Conservation (phyloP, 2,113 vertebrate genomes). For the Sorex fumeus region DNA sequence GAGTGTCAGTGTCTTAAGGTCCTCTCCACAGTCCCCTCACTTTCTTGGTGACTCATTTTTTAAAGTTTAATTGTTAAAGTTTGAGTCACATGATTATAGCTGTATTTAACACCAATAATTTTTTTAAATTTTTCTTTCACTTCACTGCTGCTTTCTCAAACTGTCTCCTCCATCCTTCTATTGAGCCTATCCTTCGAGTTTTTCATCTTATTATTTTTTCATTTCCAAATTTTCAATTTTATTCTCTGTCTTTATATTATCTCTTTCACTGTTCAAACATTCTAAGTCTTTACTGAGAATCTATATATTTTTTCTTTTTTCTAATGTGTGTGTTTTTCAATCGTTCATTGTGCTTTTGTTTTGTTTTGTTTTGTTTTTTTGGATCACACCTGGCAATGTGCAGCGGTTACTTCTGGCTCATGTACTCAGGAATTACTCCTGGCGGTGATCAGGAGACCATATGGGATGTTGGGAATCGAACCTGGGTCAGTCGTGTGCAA, state of each 20-base stretch:
- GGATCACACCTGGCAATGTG: no score
- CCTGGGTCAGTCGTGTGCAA: no score
- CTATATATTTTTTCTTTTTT: slow-evolving; percentile 5
- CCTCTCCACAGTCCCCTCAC: no score
- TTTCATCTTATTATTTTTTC: not conserved
- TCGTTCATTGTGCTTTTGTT: not conserved
- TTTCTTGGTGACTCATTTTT: no score
- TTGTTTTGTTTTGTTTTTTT: no score
- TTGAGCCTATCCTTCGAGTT: not conserved
- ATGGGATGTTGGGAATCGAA: no score
- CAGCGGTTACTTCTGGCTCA: no score
- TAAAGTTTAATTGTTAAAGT: no score
- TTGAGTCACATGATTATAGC: no score
- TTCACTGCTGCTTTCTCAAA: not conserved
- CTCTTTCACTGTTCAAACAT: not conserved
- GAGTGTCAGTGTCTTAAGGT: no score
- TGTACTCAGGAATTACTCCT: no score
- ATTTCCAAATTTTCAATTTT: not conserved
- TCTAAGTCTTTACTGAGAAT: not conserved
- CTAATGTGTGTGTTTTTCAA: not conserved
- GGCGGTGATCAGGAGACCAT: no score
- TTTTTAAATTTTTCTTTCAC: not conserved
- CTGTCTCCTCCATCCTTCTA: not conserved
- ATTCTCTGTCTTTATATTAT: not conserved
- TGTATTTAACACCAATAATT: not conserved